A percentile compares a stretch with the other conserved stretches of the same genome.
These are phyloP conservation scores for Thera britannica DNA, from an alignment of 2,888 invertebrate genomes.

Conservation along the genomic window DNA sequence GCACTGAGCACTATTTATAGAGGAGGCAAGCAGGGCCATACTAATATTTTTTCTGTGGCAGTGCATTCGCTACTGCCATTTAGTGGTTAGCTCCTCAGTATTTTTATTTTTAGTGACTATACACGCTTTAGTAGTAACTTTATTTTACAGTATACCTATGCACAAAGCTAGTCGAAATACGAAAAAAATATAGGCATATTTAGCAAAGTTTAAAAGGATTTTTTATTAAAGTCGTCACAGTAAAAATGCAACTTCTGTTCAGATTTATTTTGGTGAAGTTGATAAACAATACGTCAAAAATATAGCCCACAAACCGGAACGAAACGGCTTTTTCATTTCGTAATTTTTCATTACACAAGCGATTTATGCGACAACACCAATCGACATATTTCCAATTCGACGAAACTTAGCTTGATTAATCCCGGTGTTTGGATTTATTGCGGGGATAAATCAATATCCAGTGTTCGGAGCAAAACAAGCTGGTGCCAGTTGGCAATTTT, in stretches of 20 bases:
- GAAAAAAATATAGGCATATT: not conserved
- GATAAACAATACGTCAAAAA: conserved; percentile 31
- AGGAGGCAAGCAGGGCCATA: conserved; percentile 20
- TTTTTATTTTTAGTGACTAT: not conserved
- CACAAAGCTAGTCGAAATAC: not conserved
- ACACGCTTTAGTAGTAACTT: not conserved
- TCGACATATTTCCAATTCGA: conserved; percentile 66
- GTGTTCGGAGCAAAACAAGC: conserved; percentile 63
- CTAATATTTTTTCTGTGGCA: not conserved
- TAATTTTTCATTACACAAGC: conserved; percentile 43
- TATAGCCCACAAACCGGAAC: conserved; percentile 28
- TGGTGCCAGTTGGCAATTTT: conserved; percentile 53
- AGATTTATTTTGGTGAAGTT: conserved; percentile 17
- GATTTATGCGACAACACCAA: conserved; percentile 47
- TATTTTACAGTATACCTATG: not conserved
- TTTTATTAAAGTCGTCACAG: not conserved
- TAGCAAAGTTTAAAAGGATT: not conserved
- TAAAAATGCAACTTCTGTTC: not conserved
- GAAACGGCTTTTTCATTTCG: conserved; percentile 32
- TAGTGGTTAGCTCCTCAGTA: not conserved
- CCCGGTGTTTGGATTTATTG: conserved; percentile 74
- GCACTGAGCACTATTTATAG: not conserved
- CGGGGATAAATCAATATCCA: conserved; percentile 75
- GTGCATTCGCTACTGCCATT: not conserved
- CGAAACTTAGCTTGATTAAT: conserved; percentile 78